These are phyloP conservation scores for Lucilia cuprina DNA, from an alignment of 1,140 invertebrate genomes.

Conservation along the genomic window DNA sequence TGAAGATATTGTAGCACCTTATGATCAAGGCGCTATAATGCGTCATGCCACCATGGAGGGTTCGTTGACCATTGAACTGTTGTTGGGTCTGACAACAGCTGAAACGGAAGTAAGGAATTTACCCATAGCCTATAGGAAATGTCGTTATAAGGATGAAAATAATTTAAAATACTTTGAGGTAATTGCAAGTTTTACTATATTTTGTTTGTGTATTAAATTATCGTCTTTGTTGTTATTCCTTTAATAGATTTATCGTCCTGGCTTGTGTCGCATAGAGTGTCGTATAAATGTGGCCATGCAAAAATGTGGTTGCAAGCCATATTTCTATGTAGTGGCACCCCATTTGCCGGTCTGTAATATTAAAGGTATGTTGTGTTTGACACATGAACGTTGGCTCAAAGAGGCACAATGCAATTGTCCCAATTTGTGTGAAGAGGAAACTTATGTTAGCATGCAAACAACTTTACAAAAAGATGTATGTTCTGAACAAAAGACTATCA, in stretches of 20 bases:
- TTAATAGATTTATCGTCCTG: slow-evolving; percentile 49
- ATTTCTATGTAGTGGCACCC: slow-evolving; percentile 48
- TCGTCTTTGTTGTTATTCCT: background rate
- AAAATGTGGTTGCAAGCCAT: slow-evolving; percentile 54
- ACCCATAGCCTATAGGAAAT: slow-evolving; percentile 55
- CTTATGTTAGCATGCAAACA: slow-evolving; percentile 42
- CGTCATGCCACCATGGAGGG: slow-evolving; percentile 40
- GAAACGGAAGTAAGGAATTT: slow-evolving; percentile 50
- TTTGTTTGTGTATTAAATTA: background rate
- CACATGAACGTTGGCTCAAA: slow-evolving; percentile 46
- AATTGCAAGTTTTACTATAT: background rate
- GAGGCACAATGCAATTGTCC: slow-evolving; percentile 45
- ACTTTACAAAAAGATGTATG: slow-evolving; percentile 31
- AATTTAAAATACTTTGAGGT: slow-evolving; percentile 49
- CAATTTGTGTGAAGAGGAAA: slow-evolving; percentile 47
- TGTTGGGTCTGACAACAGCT: slow-evolving; percentile 44
- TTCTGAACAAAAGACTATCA: background rate
- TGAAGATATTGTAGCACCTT: slow-evolving; percentile 48
- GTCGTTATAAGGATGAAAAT: slow-evolving; percentile 51
- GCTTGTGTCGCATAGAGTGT: slow-evolving; percentile 53
- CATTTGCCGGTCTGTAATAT: slow-evolving; percentile 45
- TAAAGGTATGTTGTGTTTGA: slow-evolving; percentile 49
- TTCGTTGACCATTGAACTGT: slow-evolving; percentile 45
- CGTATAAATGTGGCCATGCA: slow-evolving; percentile 48
- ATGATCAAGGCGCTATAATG: slow-evolving; percentile 44